A percentile compares a stretch with the other conserved stretches of the same genome.
Conservation (phyloP, 2,888 invertebrate genomes). For the Empis livida region DNA sequence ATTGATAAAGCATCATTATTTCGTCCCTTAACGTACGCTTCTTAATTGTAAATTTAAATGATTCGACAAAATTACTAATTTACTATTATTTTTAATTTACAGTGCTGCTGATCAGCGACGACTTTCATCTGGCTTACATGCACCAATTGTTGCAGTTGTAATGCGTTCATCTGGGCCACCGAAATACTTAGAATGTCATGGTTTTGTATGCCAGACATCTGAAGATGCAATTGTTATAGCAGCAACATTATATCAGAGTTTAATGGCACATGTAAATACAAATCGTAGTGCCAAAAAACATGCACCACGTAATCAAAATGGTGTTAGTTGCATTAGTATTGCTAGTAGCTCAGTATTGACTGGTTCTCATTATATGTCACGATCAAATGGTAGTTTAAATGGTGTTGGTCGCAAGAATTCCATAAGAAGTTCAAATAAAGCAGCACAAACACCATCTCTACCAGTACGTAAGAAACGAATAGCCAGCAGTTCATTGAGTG, state of each 20-base stretch:
- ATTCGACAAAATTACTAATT: background rate
- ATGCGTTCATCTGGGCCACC: conserved; percentile 67
- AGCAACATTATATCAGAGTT: conserved; percentile 77
- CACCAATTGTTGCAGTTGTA: conserved; percentile 79
- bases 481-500: conserved; percentile 47
- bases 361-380: conserved; percentile 27
- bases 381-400: conserved; percentile 18
- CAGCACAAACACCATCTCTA: conserved; percentile 42
- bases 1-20: conserved; percentile 61
- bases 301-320: conserved; percentile 55
- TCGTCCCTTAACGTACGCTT: conserved; percentile 32
- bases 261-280: conserved; percentile 67
- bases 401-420: conserved; percentile 26
- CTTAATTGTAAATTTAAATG: background rate
- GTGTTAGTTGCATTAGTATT: conserved; percentile 63
- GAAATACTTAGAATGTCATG: conserved; percentile 77
- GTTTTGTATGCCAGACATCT: conserved; percentile 76
- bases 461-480: conserved; percentile 65
- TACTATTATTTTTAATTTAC: conserved; percentile 2
- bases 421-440: conserved; percentile 23
- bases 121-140: conserved; percentile 46
- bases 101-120: conserved; percentile 32
- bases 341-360: conserved; percentile 46
- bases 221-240: conserved; percentile 88
- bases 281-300: conserved; percentile 35